Evolutionary conservation across 2,113 vertebrate species (phyloP).

Genomic region (Odobenus rosmarus): DNA sequence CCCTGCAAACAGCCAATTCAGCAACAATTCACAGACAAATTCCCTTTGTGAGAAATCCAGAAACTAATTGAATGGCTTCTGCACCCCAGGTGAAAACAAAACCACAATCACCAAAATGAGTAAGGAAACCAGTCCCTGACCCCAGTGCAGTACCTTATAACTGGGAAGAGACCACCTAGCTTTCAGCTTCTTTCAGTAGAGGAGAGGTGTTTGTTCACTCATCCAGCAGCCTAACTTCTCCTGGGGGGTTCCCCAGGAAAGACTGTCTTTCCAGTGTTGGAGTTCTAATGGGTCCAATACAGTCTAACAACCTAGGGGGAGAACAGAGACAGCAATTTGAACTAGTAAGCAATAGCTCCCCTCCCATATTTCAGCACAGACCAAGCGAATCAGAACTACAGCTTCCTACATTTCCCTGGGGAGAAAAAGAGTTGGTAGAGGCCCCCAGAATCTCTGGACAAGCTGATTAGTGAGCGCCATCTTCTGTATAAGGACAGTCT

Average conservation of each 20-base stretch:
- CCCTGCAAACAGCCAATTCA: neutral
- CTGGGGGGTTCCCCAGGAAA: neutral
- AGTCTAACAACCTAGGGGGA: neutral
- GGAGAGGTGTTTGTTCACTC: neutral
- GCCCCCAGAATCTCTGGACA: neutral
- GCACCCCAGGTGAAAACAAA: neutral
- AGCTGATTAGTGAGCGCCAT: neutral
- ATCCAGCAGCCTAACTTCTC: neutral
- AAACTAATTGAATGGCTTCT: neutral
- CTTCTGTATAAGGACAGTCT: neutral
- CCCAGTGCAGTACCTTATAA: neutral
- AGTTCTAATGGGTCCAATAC: neutral
- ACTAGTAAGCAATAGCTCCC: neutral
- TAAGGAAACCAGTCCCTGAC: neutral
- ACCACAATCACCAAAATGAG: neutral
- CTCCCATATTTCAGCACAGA: neutral
- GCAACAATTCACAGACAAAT: neutral
- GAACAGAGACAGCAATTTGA: neutral
- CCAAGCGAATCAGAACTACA: neutral
- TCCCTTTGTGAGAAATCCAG: neutral
- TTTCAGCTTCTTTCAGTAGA: neutral
- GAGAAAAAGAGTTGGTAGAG: neutral
- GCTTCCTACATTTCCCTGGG: neutral
- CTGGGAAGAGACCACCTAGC: neutral
- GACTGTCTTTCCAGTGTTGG: neutral